Evolutionary conservation across 2,888 invertebrate genomes (phyloP).

Genomic region (Chironomus riparius): DNA sequence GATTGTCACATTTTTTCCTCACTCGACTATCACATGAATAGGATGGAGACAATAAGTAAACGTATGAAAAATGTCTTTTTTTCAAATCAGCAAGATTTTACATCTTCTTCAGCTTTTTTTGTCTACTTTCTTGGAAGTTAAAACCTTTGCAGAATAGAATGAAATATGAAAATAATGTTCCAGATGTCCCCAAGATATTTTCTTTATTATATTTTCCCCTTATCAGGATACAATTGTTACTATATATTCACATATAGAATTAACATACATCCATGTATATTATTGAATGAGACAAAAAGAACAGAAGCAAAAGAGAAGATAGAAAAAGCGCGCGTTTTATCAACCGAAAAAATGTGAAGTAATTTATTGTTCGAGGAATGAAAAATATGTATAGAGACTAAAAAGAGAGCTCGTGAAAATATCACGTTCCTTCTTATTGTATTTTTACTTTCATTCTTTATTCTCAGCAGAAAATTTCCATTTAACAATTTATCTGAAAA

Average conservation of each 20-base stretch:
- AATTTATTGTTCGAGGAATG: not conserved
- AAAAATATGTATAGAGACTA: not conserved
- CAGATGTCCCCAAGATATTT: not conserved
- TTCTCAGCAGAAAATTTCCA: no score
- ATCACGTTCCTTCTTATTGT: no score
- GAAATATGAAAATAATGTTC: not conserved
- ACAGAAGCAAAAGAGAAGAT: not conserved
- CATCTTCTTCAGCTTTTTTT: not conserved
- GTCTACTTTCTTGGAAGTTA: not conserved
- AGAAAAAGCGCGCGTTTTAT: not conserved
- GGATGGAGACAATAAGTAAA: not conserved
- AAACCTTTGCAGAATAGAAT: not conserved
- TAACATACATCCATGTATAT: not conserved
- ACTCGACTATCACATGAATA: no score
- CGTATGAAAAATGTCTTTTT: no score
- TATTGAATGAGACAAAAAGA: not conserved
- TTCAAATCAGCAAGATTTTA: no score
- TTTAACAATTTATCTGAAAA: no score
- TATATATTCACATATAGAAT: no score
- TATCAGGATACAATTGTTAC: not conserved
- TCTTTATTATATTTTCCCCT: not conserved
- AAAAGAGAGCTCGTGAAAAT: no score
- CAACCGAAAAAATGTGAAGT: conserved; percentile 1
- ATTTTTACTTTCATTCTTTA: no score
- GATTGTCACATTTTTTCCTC: no score